Evolutionary conservation across 2,888 invertebrate species (phyloP).

Genomic region (Nomada ruficornis): DNA sequence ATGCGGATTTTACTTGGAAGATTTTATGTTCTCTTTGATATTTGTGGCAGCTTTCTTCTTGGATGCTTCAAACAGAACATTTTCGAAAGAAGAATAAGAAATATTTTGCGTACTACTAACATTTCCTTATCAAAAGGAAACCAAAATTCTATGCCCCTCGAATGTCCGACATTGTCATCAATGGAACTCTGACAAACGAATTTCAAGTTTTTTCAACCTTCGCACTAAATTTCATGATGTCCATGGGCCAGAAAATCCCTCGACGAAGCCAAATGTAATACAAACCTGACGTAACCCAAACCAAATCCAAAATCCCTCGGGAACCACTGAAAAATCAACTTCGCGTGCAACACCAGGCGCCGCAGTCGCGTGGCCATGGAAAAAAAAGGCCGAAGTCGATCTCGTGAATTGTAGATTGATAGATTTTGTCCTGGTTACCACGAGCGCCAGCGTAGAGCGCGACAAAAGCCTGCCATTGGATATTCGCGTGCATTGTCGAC

Average conservation of each 20-base stretch:
- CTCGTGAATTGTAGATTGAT: slow-evolving; percentile 53
- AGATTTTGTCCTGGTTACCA: slow-evolving; percentile 39
- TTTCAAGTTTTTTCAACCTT: background rate
- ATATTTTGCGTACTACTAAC: too few species aligned
- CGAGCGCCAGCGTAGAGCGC: slow-evolving; percentile 30
- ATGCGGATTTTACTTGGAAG: too few species aligned
- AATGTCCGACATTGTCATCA: too few species aligned
- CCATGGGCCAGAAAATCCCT: slow-evolving; percentile 18
- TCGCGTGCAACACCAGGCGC: slow-evolving; percentile 29
- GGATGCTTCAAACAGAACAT: too few species aligned
- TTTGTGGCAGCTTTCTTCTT: too few species aligned
- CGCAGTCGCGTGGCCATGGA: background rate
- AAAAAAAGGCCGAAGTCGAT: slow-evolving; percentile 46
- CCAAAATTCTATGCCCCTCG: too few species aligned
- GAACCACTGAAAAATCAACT: slow-evolving; percentile 53
- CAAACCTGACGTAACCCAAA: too few species aligned
- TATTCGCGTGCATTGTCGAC: slow-evolving; percentile 44
- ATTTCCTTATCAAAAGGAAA: too few species aligned
- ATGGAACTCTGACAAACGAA: background rate
- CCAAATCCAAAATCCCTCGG: background rate
- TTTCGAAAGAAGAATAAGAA: too few species aligned
- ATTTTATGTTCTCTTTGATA: too few species aligned
- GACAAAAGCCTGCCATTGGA: slow-evolving; percentile 54
- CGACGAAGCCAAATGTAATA: too few species aligned
- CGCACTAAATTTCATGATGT: slow-evolving; percentile 24